Evolutionary conservation across 1,140 invertebrate species (phyloP), one percentile per base, ranked within the genome.

Genomic region (Leptinotarsa defecta): DNA sequence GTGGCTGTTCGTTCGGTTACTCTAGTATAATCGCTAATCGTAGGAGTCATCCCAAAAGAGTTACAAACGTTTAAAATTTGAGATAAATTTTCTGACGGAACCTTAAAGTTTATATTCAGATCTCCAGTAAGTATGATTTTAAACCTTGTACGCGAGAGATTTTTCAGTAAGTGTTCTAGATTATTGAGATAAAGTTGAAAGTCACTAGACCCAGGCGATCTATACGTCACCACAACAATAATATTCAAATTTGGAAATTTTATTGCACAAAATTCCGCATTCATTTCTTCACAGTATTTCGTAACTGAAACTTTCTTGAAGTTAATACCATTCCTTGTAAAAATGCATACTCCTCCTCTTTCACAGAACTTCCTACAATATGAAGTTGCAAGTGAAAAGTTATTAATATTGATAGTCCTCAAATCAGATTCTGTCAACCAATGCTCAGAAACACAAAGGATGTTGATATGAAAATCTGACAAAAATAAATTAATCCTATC

Each of bases 301-400:
- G 67, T 24, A 48, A 68, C 67, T 68, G 67, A 68, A 24, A 68
- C 19, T 68, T 68, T 48, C 27, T 68, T 48, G 24, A 68, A 68
- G 13, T 13, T 68, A 68, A 68, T 48, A 34, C 19, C 20, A 27
- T 27, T 48, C 19, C 6, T 68, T 68, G 27, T 24, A 68, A 68
- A 68, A 68, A 68, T 68, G 19, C 67, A 68, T 11, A 68, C 67
- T 48, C 67, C 67, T 13, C 67, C 67, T 48, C 19, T 68, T 13
- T 27, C 67, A 34, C 24, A 13, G 11, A 34, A 27, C 67, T 48
- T 34, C 27, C 67, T 68, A 68, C 67, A 68, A 19, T 24, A 68
- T 13, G 24, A 68, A 11, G 67, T 15, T 27, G 67, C 67, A 68
- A 68, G 67, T 17, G 34, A 68, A 68, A 68, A 68, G 27, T 68